Evolutionary conservation across 2,888 invertebrate genomes (phyloP), one percentile per base, ranked within the genome.

Genomic region (Eudasyphora cyanicolor): DNA sequence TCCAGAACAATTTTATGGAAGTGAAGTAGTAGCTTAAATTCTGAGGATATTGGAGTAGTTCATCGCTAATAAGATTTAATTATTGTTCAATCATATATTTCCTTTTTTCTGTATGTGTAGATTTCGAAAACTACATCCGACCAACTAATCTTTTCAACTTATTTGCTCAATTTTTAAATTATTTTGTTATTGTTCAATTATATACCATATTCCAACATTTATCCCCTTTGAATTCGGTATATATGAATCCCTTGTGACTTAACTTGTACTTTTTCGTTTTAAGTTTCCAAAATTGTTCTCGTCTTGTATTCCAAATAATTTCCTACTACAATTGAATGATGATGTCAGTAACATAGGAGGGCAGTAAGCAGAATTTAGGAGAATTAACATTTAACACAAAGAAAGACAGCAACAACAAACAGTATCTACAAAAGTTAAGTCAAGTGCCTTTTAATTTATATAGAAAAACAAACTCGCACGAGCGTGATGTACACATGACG

Each of bases 381-480:
- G 57, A 77, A 77, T 42, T 45, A 27, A 74, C 73, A 67, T 73
- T 57, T 21, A 32, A 57, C 21, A 73, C 49, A 67, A 51, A 57
- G 75, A 45, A 29, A 10, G 14, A 32, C 71, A 42, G 69, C 51
- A 62, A 78, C 54, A 75, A 82, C 10, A 82, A 82, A 82, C 82
- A n/a, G n/a, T n/a, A n/a, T n/a, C n/a, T 62, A 75, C 54, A 79
- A 82, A 79, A 70, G 69, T 77, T 27, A 21, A 64, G 75, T 78
- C 82, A 78, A 78, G 82, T 76, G 78, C 62, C 82, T 82, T 79
- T 82, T 79, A 82, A 79, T 82, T 82, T 71, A 76, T n/a, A n/a
- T 82, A 75, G 45, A 45, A 45, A 45, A 51, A 2, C 49, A 12
- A 17, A 49, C 51, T 51, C 51, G 19, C 17, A 51, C 10, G 51